Evolutionary conservation across 2,797 vertebrate genomes (phyloP).

Genomic region (Xiphophorus birchmanni): DNA sequence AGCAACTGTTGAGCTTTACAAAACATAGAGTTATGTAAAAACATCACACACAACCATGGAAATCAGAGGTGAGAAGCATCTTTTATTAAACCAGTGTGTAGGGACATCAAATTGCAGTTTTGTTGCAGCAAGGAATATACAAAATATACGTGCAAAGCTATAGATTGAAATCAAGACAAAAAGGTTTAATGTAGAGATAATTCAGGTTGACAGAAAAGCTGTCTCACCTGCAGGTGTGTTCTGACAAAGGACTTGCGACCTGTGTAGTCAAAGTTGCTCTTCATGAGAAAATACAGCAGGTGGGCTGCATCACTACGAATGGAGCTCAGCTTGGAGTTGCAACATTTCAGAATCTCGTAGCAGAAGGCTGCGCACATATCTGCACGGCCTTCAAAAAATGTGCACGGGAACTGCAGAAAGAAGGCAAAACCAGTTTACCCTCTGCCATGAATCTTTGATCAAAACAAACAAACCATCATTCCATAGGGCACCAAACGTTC

Average conservation of each 20-base stretch:
- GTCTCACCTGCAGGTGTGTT: conserved; percentile 84
- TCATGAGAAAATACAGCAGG: conserved; percentile 97
- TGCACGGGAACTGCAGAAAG: conserved; percentile 88
- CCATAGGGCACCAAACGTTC: not conserved
- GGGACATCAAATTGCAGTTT: not conserved
- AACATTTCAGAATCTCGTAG: conserved; percentile 97
- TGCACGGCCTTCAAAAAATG: conserved; percentile 95
- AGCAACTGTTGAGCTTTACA: not conserved
- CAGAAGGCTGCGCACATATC: conserved; percentile 98
- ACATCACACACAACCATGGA: not conserved
- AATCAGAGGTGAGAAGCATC: not conserved
- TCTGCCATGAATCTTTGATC: too few species aligned
- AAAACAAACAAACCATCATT: not conserved
- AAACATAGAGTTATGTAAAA: not conserved
- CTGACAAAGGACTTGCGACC: conserved; percentile 96
- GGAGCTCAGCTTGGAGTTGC: conserved; percentile 96
- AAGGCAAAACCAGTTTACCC: conserved; percentile 7
- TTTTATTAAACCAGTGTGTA: not conserved
- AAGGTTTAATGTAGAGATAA: not conserved
- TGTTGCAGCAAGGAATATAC: not conserved
- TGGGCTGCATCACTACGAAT: conserved; percentile 94
- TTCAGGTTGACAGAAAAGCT: not conserved
- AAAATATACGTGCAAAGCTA: not conserved
- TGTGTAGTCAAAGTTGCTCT: conserved; percentile 98
- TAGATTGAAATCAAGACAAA: not conserved